These are phyloP conservation scores for Corbicula japonica DNA, from an alignment of 2,888 invertebrate genomes.

Conservation along the genomic window DNA sequence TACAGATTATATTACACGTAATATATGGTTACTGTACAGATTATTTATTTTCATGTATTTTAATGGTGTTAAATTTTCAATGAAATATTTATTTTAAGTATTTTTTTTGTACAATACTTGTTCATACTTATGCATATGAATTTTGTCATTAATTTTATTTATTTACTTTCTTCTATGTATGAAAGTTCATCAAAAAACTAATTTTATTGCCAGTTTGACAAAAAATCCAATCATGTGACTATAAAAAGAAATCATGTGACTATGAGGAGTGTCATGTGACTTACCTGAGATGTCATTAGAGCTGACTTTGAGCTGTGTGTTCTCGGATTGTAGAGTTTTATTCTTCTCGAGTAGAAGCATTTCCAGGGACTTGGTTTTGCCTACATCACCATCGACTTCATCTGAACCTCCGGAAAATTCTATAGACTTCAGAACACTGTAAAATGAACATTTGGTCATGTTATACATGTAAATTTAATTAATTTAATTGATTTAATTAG, in stretches of 20 bases:
- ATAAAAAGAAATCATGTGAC: conserved; percentile 10
- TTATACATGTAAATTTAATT: not conserved
- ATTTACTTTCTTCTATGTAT: not conserved
- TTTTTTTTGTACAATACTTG: no score
- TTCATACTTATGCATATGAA: no score
- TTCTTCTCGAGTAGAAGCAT: conserved; percentile 92
- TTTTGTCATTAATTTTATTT: no score
- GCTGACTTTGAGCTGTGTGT: conserved; percentile 87
- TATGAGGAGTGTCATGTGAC: conserved; percentile 50
- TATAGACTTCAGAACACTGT: conserved; percentile 92
- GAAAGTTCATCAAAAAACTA: not conserved
- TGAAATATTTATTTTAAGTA: no score
- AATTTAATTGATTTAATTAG: no score
- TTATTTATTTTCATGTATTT: no score
- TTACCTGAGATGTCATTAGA: conserved; percentile 87
- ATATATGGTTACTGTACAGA: no score
- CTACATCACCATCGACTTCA: conserved; percentile 68
- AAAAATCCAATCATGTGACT: not conserved
- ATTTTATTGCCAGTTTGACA: not conserved
- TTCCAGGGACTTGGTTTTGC: conserved; percentile 90
- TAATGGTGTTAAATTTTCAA: no score
- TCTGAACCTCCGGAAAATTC: conserved; percentile 89
- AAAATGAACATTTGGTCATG: conserved; percentile 72
- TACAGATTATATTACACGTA: no score
- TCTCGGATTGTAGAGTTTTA: conserved; percentile 90